A percentile compares a stretch with the other conserved stretches of the same genome.
These are phyloP conservation scores for Coregonus clupeaformis DNA, from an alignment of 2,113 vertebrate species.

Conservation along the genomic window DNA sequence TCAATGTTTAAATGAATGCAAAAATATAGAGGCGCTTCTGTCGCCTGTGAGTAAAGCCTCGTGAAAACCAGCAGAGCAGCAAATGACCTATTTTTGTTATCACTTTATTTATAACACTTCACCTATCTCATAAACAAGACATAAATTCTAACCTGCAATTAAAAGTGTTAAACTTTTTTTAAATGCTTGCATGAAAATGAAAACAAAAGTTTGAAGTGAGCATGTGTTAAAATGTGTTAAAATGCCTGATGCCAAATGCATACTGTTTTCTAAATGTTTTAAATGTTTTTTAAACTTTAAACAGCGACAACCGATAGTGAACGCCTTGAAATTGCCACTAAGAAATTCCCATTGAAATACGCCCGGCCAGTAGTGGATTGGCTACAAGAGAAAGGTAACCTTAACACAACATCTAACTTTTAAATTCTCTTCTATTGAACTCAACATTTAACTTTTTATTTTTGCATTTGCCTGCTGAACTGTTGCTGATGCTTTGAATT, in stretches of 20 bases:
- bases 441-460: neutral
- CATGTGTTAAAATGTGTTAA: constrained; percentile 6
- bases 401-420: constrained; percentile 58
- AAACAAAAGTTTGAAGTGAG: constrained; percentile 8
- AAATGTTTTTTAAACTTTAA: constrained; percentile 80
- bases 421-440: constrained; percentile 15
- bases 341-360: constrained; percentile 99
- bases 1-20: neutral
- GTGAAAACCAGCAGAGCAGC: neutral
- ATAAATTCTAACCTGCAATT: constrained; percentile 27
- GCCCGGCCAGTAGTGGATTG: constrained; percentile 96
- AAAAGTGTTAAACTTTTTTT: constrained; percentile 32
- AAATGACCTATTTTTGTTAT: neutral
- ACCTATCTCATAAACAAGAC: constrained; percentile 17
- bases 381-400: constrained; percentile 99
- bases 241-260: constrained; percentile 22
- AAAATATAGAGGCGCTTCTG: neutral
- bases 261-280: constrained; percentile 58
- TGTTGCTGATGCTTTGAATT: neutral
- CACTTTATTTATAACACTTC: neutral
- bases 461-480: too few relatives aligned
- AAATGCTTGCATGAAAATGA: constrained; percentile 29
- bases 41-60: neutral
- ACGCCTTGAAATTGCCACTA: constrained; percentile 98
- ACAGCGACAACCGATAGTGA: constrained; percentile 98